A percentile compares a stretch with the other conserved stretches of the same genome.
phyloP scores from a whole-genome alignment of 2,113 vertebrate genomes.

The Coregonus clupeaformis region DNA sequence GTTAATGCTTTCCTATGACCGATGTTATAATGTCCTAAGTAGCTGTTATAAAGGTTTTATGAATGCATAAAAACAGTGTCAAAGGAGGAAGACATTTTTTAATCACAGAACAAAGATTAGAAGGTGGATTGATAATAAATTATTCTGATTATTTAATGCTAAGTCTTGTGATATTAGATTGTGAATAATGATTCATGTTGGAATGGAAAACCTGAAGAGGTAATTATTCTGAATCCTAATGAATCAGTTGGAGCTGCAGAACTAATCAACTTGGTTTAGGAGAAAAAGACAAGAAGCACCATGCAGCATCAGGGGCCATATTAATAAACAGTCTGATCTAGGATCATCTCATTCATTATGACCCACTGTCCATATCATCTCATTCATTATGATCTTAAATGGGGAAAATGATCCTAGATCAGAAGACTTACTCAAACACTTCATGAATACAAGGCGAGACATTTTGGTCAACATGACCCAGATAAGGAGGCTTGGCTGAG shows the following conservation, averaged over 20 bases:
- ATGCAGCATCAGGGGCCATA: no score
- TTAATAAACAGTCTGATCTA: not conserved
- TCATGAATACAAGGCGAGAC: conserved; percentile 10
- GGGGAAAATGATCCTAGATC: no score
- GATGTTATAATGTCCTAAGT: no score
- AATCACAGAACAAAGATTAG: conserved; percentile 47
- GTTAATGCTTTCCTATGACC: no score
- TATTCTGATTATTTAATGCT: conserved; percentile 47
- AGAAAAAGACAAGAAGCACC: not conserved
- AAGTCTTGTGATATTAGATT: conserved; percentile 62
- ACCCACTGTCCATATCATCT: no score
- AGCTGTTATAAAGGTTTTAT: no score
- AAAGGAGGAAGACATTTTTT: not conserved
- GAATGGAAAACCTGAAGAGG: conserved; percentile 55
- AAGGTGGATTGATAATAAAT: conserved; percentile 39
- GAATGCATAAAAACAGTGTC: no score
- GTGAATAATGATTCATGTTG: conserved; percentile 64
- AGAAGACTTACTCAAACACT: conserved; percentile 24
- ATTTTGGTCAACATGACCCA: conserved; percentile 33
- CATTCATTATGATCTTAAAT: no score
- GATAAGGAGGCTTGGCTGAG: conserved; percentile 2
- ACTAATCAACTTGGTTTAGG: conserved; percentile 41
- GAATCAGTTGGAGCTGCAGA: conserved; percentile 37
- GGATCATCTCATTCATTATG: no score
- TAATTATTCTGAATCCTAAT: conserved; percentile 53